These are phyloP conservation scores for Crypturellus undulatus DNA, from an alignment of 2,113 vertebrate genomes.

Conservation along the genomic window DNA sequence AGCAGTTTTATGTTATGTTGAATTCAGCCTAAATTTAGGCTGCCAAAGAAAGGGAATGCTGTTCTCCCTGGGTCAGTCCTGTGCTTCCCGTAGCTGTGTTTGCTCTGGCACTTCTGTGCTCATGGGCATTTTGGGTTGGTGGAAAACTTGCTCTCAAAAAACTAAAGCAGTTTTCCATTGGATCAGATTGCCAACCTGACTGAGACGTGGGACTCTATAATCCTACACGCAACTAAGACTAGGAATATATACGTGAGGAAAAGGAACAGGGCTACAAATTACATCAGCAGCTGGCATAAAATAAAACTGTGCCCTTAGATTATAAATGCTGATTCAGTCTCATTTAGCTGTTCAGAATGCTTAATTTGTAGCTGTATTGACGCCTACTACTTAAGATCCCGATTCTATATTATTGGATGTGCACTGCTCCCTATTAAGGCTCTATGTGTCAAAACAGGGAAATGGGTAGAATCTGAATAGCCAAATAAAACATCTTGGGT, in stretches of 20 bases:
- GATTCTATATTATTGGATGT: neutral
- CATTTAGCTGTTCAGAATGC: neutral
- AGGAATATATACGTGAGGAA: neutral
- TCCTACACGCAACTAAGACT: neutral
- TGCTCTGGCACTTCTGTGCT: conserved; percentile 25
- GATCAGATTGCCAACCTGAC: neutral
- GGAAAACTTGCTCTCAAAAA: conserved; percentile 20
- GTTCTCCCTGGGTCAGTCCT: neutral
- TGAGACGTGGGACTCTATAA: neutral
- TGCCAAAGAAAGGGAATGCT: neutral
- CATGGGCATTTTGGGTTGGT: neutral
- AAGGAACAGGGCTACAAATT: neutral
- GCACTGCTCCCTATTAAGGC: neutral
- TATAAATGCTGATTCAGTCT: neutral
- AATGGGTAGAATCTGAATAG: neutral
- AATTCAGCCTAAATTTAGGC: neutral
- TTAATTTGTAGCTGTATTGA: neutral
- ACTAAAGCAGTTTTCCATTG: neutral
- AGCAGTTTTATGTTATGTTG: neutral
- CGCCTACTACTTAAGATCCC: neutral
- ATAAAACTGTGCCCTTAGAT: neutral
- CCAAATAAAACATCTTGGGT: neutral
- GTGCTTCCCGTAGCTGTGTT: conserved; percentile 31
- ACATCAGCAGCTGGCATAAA: rapidly evolving
- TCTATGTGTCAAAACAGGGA: rapidly evolving